Base-by-base conservation (phyloP, 1,140 invertebrate species). In the Schlechtendalia chinensis region DNA sequence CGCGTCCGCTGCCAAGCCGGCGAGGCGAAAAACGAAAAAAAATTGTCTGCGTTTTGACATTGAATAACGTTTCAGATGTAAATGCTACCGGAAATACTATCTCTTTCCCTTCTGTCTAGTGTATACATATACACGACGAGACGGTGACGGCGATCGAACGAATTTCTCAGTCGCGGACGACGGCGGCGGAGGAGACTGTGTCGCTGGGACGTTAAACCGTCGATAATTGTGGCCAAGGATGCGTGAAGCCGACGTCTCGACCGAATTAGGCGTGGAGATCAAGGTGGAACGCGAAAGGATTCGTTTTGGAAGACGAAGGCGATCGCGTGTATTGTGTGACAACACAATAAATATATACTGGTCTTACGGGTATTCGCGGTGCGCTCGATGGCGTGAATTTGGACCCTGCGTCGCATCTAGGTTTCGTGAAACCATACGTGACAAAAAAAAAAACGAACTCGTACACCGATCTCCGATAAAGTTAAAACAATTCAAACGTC, bases 141-240 rank as follows among this genome's bases (percentile, higher is more conserved):
- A 50, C 65, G 32, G 58, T 32, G 27, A 74, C 29, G 53, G n/a
- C 29, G 16, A 39, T 14, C 8, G 17, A 77, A 61, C 54, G 19
- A 27, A 39, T 39, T 39, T 77, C 45, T 61, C 22, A 22, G 29
- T 22, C n/a, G 54, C 17, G n/a, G 32, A 27, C 22, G 54, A 29
- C 32, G 54, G 19, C 54, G 56, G 47, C 10, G 10, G 39, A 53
- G 69, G 47, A 24, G 47, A 50, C 47, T 72, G 56, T 19, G 11
- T 22, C 39, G 32, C 3, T 39, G 39, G 39, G 56, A 79, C 58
- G 39, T 61, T 79, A 61, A 50, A 61, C 74, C 74, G 39, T 79
- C 56, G 39, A 79, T 79, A 79, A 79, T 79, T 16, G 74, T 79
- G 74, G 32, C 39, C 74, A 59, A 79, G 74, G 74, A 79, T 53